These are phyloP conservation scores for Pectinophora gossypiella DNA, from an alignment of 1,140 invertebrate genomes.

Conservation along the genomic window DNA sequence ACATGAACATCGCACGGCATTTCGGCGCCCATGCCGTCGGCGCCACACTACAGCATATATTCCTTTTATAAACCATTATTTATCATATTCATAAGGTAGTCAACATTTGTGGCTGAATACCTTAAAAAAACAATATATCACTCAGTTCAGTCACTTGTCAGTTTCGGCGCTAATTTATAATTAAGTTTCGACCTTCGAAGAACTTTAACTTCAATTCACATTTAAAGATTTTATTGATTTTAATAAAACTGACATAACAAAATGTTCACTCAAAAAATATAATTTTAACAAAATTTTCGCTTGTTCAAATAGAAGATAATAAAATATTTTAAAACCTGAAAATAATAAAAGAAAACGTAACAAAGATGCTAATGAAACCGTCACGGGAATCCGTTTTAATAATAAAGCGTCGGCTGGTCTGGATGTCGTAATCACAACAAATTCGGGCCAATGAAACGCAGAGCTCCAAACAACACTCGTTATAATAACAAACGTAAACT, in stretches of 20 bases:
- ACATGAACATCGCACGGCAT: not conserved
- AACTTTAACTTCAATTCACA: too few relatives aligned
- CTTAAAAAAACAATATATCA: too few relatives aligned
- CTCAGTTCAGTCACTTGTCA: too few relatives aligned
- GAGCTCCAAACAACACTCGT: constrained; percentile 24
- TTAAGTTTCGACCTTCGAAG: too few relatives aligned
- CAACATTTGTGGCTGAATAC: too few relatives aligned
- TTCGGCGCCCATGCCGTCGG: not conserved
- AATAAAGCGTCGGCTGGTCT: constrained; percentile 19
- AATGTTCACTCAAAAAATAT: too few relatives aligned
- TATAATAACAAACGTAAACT: constrained; percentile 22
- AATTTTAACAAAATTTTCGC: too few relatives aligned
- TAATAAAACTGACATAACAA: too few relatives aligned
- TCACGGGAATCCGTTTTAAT: constrained; percentile 16
- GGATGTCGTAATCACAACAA: constrained; percentile 27
- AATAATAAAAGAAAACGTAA: not conserved
- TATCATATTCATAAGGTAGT: too few relatives aligned
- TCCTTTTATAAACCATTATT: too few relatives aligned
- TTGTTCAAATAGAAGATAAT: not conserved
- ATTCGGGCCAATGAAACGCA: constrained; percentile 30
- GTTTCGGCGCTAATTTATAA: too few relatives aligned
- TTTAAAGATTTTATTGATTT: too few relatives aligned
- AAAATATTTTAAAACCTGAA: not conserved
- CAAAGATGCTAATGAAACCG: constrained; percentile 19
- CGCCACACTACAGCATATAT: not conserved